Conservation (phyloP, 2,888 invertebrate genomes). For the Stenolophus ochropezus region DNA sequence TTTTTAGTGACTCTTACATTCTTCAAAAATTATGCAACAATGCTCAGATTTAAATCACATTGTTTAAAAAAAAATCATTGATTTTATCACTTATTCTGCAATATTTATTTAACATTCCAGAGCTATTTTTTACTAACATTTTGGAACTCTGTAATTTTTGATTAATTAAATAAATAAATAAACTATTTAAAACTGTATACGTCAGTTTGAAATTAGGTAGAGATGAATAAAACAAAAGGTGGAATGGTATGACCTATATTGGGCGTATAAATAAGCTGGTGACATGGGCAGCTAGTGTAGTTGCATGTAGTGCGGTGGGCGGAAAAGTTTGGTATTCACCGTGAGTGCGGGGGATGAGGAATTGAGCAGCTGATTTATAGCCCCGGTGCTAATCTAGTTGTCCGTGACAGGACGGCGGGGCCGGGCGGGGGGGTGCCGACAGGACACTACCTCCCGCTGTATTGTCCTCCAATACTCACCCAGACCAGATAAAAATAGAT, state of each 20-base stretch:
- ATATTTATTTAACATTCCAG: too few relatives aligned
- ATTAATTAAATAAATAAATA: too few relatives aligned
- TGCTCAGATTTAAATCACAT: too few relatives aligned
- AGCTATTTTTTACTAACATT: too few relatives aligned
- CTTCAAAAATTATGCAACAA: too few relatives aligned
- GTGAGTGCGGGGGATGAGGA: slow-evolving; percentile 47
- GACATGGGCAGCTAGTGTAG: background rate
- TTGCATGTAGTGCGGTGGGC: background rate
- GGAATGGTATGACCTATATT: background rate
- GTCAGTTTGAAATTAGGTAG: too few relatives aligned
- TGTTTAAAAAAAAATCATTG: too few relatives aligned
- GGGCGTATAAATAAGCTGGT: background rate
- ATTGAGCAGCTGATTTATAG: slow-evolving; percentile 59
- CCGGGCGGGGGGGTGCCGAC: background rate
- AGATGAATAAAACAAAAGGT: background rate
- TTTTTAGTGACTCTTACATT: too few relatives aligned
- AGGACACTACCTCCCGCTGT: background rate
- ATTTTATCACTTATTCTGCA: too few relatives aligned
- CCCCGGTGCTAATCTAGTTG: slow-evolving; percentile 57
- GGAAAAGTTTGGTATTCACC: slow-evolving; percentile 45
- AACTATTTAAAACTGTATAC: too few relatives aligned
- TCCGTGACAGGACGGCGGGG: slow-evolving; percentile 51
- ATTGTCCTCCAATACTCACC: background rate
- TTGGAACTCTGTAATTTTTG: too few relatives aligned
- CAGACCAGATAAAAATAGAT: background rate